A percentile compares a stretch with the other conserved stretches of the same genome.
These are phyloP conservation scores for Pachypanchax playfairii DNA, from an alignment of 2,113 vertebrate species.

Conservation along the genomic window DNA sequence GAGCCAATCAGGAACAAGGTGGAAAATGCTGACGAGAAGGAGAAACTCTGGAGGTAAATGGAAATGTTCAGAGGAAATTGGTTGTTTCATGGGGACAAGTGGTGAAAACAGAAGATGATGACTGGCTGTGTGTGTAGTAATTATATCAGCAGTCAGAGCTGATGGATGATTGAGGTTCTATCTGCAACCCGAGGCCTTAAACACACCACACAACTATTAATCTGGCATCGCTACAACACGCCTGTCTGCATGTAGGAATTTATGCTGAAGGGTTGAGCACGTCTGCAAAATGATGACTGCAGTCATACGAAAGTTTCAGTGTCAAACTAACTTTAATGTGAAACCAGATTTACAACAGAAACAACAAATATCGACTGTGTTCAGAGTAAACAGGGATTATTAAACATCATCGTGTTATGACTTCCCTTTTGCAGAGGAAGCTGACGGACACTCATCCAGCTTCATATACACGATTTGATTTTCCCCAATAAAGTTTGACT, in stretches of 20 bases:
- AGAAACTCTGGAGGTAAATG: conserved; percentile 28
- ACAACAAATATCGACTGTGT: not conserved
- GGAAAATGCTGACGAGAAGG: not conserved
- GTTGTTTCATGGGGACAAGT: conserved; percentile 55
- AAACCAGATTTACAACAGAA: too few relatives aligned
- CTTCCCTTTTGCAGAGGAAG: too few relatives aligned
- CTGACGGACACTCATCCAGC: too few relatives aligned
- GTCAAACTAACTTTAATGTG: conserved; percentile 3
- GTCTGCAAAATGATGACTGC: conserved; percentile 2
- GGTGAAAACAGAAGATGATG: conserved; percentile 38
- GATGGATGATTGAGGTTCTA: conserved; percentile 63
- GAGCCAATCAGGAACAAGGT: conserved; percentile 17
- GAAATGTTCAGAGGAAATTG: conserved; percentile 58
- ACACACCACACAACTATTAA: conserved; percentile 43
- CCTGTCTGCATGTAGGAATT: not conserved
- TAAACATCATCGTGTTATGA: not conserved
- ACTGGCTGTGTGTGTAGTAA: conserved; percentile 52
- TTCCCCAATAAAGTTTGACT: too few relatives aligned
- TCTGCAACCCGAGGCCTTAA: conserved; percentile 43
- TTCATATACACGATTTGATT: too few relatives aligned
- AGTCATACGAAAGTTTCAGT: conserved; percentile 30
- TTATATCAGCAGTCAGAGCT: conserved; percentile 60
- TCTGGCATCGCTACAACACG: conserved; percentile 33
- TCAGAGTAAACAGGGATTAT: not conserved
- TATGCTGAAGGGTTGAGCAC: not conserved